A percentile compares a stretch with the other conserved stretches of the same genome.
Evolutionary conservation across 2,113 vertebrate genomes (phyloP).

Genomic region (Garra rufa): DNA sequence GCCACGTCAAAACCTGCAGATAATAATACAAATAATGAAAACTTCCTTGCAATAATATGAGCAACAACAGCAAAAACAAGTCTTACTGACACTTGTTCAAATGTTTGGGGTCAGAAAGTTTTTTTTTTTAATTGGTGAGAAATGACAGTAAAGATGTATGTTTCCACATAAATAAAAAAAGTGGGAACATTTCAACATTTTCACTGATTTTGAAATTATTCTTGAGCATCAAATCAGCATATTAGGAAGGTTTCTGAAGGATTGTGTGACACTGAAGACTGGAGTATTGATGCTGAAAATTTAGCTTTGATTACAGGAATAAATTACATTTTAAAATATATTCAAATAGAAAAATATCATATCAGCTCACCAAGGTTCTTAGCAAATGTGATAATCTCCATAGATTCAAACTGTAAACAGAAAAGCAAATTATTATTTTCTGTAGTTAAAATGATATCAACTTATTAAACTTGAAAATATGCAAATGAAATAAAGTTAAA

Average conservation of each 20-base stretch:
- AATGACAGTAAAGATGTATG: neutral
- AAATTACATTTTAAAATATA: neutral
- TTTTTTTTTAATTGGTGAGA: neutral
- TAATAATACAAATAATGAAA: slow-evolving; percentile 35
- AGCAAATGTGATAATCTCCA: slow-evolving; percentile 68
- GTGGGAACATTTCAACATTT: neutral
- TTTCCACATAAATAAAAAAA: no score
- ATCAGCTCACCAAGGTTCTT: slow-evolving; percentile 67
- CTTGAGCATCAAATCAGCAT: neutral
- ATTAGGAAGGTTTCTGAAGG: neutral
- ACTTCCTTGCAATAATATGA: neutral
- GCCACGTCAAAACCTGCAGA: slow-evolving; percentile 87
- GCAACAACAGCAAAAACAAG: neutral
- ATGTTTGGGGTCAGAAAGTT: neutral
- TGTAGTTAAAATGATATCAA: neutral
- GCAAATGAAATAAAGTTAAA: slow-evolving; percentile 14
- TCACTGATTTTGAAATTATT: neutral
- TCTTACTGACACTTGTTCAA: neutral
- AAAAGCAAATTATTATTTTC: neutral
- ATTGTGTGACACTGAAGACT: neutral
- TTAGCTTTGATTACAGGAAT: neutral
- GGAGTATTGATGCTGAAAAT: neutral
- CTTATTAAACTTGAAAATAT: slow-evolving; percentile 62
- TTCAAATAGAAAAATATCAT: neutral
- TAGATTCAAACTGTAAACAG: slow-evolving; percentile 24